phyloP scores from a whole-genome alignment of 2,888 invertebrate genomes.

The Cepaea hortensis region DNA sequence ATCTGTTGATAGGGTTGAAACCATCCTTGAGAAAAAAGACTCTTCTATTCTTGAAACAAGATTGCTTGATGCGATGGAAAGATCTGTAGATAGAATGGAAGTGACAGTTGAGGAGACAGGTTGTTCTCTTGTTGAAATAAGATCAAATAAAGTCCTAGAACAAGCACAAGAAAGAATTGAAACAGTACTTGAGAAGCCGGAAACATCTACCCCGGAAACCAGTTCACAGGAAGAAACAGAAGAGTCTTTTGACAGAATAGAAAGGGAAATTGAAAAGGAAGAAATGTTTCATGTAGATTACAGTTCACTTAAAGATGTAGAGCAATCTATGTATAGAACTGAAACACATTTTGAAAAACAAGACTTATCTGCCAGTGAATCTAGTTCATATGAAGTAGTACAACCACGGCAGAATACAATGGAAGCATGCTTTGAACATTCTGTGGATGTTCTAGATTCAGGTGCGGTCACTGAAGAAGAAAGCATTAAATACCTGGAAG shows the following conservation, averaged over 20 bases:
- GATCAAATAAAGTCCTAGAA: background rate
- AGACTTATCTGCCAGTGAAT: background rate
- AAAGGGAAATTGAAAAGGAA: background rate
- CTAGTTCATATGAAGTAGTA: background rate
- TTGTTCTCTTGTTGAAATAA: background rate
- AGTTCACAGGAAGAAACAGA: background rate
- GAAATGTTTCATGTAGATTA: background rate
- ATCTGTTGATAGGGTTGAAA: background rate
- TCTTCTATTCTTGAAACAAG: background rate
- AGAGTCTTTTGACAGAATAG: slow-evolving; percentile 18
- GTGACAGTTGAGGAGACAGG: background rate
- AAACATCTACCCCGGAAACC: background rate
- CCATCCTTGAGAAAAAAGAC: background rate
- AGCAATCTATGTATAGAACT: slow-evolving; percentile 21
- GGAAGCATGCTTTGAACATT: background rate
- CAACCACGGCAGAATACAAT: no score
- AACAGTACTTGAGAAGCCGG: background rate
- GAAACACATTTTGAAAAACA: background rate
- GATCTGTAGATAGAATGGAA: background rate
- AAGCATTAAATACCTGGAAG: background rate
- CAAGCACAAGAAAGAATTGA: background rate
- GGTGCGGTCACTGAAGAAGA: background rate
- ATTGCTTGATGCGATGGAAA: background rate
- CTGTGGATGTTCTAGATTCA: background rate
- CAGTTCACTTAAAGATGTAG: background rate